Base-by-base conservation (phyloP, 2,888 invertebrate species). In the Eretmocerus hayati region DNA sequence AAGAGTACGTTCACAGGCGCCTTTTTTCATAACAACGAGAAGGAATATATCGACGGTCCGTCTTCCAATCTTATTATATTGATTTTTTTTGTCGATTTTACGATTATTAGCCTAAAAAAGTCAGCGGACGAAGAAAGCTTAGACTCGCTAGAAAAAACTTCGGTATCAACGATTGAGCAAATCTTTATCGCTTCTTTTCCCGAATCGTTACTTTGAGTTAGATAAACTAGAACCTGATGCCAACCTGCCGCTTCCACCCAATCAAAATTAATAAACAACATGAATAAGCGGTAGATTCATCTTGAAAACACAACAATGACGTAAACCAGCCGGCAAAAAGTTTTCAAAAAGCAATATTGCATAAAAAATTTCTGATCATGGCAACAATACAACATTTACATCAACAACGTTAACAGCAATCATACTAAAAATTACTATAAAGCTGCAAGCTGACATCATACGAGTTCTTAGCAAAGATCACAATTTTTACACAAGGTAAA, bases 61-160 rank as follows among this genome's bases (percentile, higher is more conserved):
- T 40, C 49, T 47, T 35, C 46, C 43, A 46, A 39, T 44, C 40
- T 53, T 43, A 48, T 45, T 53, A 50, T 42, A 45, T 50, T 42
- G 48, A n/a, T 50, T 42, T 15, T 39, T 3, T 18, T 31, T 19
- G 6, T 31, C 8, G 4, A 35, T 30, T 54, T 54, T 52, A 48
- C 41, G 45, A 50, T 52, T 48, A 44, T 54, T 50, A 54, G 44
- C 47, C 54, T 54, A 54, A 52, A 54, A 53, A 54, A 49, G 35
- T 54, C 50, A 52, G 54, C 52, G 33, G 50, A 52, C 52, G 54
- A 54, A 52, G 54, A 52, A 54, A 54, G 47, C 52, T 54, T 50
- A 52, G 38, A 54, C 52, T 50, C 52, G 48, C 52, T 50, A 49
- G 44, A 48, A 50, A 46, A 51, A 47, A 54, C 48, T 44, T 48